phyloP scores from a whole-genome alignment of 2,113 vertebrate species.

The Neolamprologus modestus region DNA sequence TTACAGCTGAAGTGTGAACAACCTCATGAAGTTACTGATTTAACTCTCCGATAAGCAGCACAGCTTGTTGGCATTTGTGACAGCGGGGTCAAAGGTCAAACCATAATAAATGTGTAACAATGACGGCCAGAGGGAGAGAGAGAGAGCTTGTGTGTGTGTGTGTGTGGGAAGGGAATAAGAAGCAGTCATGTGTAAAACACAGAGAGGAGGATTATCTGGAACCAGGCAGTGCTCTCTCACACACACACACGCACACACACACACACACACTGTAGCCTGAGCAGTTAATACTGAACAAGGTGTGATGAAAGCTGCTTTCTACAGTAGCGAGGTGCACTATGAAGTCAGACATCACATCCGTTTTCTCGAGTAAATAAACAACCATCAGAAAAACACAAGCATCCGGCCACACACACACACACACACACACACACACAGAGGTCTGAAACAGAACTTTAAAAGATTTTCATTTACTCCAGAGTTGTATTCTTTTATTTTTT shows the following conservation, averaged over 20 bases:
- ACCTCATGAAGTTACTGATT: conserved; percentile 29
- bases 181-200: conserved; percentile 48
- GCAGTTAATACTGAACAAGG: conserved; percentile 53
- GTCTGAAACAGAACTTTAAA: background rate
- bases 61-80: background rate
- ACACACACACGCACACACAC: background rate
- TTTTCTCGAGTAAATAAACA: conserved; percentile 63
- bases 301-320: conserved; percentile 2
- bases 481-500: background rate
- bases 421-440: background rate
- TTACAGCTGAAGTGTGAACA: background rate
- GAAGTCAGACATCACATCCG: conserved; percentile 11
- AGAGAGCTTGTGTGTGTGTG: background rate
- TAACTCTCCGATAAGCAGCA: background rate
- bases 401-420: background rate
- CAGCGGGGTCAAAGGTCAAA: conserved; percentile 39
- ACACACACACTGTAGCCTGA: background rate
- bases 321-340: background rate
- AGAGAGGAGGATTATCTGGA: conserved; percentile 44
- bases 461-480: background rate
- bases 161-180: background rate
- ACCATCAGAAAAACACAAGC: conserved; percentile 29
- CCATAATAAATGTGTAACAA: conserved; percentile 42
- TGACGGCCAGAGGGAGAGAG: background rate
- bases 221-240: conserved; percentile 17